Evolutionary conservation across 2,888 invertebrate genomes (phyloP), one percentile per base, ranked within the genome.

Genomic region (Harpalus rufipes): DNA sequence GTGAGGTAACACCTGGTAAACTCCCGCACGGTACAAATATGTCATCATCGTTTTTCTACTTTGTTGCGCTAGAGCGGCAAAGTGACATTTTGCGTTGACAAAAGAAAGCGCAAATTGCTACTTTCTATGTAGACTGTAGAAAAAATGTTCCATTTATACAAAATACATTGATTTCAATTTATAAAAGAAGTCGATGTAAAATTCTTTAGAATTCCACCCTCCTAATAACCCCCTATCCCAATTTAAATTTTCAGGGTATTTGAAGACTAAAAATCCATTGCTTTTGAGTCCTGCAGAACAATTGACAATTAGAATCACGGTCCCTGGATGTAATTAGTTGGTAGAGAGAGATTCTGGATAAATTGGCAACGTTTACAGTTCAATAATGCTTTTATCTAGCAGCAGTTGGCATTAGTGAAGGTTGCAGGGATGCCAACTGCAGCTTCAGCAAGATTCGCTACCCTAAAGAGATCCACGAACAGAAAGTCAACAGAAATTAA

Each of bases 361-460:
- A 65, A 65, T 65, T 65, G 65, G 65, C 65, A 39, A 4, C 65
- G 65, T 65, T 65, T 65, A 65, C 32, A 65, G 65, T 65, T 39
- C 65, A 65, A 65, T 65, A 65, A 39, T 65, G 65, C 65, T 39
- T 65, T 65, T 65, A 65, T 65, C 65, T 65, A 12, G 65, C 65
- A 25, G 65, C 65, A 65, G 65, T 32, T 65, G 32, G 32, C 65
- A 65, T 12, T 65, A 39, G 25, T n/a, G 63, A 12, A 16, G 3
- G 21, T 21, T 63, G 63, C 21, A 18, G 3, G 59, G 59, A 10
- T 63, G 25, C 63, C 63, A 10, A 12, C 25, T 65, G 65, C 65
- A n/a, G 32, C 0, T 39, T 65, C 65, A 39, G 65, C 65, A 18
- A 14, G 14, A 8, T 59, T 25, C 25, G 25, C 44, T 5, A 44